Conservation (phyloP, 2,113 vertebrate species). For the Sorex fumeus region DNA sequence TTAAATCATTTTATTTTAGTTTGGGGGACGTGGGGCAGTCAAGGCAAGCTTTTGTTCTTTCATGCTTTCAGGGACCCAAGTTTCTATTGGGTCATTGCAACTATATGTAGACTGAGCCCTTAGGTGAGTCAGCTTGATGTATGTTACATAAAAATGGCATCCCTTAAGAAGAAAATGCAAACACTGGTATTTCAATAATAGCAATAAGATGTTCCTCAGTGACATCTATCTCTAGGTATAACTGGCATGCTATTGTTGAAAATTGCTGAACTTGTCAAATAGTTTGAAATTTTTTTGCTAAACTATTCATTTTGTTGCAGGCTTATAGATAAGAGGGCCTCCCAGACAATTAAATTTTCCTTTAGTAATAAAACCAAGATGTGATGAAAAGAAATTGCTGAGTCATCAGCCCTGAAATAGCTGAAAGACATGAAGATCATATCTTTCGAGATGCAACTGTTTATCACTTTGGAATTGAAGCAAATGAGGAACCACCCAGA, state of each 20-base stretch:
- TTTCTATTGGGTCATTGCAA: background rate
- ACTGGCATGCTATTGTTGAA: background rate
- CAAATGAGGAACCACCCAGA: no score
- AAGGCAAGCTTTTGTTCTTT: slow-evolving; percentile 1
- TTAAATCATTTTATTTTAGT: background rate
- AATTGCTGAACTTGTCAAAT: background rate
- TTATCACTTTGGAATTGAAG: no score
- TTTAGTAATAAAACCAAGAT: no score
- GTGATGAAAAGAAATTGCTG: no score
- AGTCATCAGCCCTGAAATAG: no score
- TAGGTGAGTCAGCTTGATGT: background rate
- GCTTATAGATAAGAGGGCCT: no score
- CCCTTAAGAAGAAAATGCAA: slow-evolving; percentile 34
- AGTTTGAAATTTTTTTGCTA: slow-evolving; percentile 1
- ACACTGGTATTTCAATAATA: background rate
- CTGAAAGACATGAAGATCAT: no score
- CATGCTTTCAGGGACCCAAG: background rate
- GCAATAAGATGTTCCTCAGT: background rate
- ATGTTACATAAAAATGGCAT: background rate
- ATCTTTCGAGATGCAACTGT: no score
- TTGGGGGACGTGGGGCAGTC: background rate
- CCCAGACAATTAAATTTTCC: no score
- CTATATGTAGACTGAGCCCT: background rate
- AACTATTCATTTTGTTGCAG: background rate
- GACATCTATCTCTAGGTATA: background rate